These are phyloP conservation scores for Bujurquina vittata DNA, from an alignment of 2,113 vertebrate species.

Conservation along the genomic window DNA sequence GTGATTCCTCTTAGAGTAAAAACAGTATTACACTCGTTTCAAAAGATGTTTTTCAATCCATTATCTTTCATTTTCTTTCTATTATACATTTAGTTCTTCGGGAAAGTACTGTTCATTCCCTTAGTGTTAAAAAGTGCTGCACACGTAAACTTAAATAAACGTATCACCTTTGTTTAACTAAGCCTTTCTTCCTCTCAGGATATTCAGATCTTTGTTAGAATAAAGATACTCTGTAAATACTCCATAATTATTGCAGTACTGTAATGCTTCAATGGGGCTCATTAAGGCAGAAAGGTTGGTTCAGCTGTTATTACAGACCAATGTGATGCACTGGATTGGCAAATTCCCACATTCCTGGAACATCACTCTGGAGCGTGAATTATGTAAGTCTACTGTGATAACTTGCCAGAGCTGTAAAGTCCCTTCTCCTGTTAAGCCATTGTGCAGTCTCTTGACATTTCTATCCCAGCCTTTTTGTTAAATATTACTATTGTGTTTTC, in stretches of 20 bases:
- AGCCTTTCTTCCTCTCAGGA: not conserved
- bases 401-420: not conserved
- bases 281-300: not conserved
- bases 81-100: not conserved
- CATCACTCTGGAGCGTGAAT: not conserved
- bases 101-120: not conserved
- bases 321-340: not conserved
- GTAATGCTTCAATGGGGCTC: not conserved
- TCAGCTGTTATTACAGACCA: not conserved
- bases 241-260: not conserved
- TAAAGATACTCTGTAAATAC: not conserved
- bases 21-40: not conserved
- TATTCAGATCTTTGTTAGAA: not conserved
- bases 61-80: not conserved
- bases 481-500: not conserved
- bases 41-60: not conserved
- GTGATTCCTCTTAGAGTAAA: not conserved
- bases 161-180: not conserved
- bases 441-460: not conserved
- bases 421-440: not conserved
- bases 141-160: not conserved
- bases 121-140: not conserved
- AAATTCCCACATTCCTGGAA: not conserved
- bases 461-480: not conserved
- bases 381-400: slow-evolving; percentile 9